Percentiles rank a stretch among this genome's conserved stretches.
Conservation (phyloP, 2,113 vertebrate genomes). For the Esox niger region DNA sequence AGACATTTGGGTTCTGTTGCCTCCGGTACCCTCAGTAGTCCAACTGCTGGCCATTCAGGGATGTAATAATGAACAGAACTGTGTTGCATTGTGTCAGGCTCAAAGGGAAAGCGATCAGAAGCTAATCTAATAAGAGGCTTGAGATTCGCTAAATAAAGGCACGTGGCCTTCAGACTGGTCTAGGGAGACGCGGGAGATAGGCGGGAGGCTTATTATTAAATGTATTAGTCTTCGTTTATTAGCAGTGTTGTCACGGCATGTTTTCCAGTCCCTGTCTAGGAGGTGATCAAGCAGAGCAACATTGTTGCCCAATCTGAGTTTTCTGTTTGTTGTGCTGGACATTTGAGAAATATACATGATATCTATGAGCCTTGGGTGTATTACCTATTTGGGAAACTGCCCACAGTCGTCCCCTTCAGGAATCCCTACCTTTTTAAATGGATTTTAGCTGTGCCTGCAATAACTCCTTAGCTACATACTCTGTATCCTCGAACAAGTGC, state of each 20-base stretch:
- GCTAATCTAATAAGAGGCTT: slow-evolving; percentile 53
- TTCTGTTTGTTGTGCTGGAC: too few species aligned
- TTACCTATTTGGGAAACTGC: too few species aligned
- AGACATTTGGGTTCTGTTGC: slow-evolving; percentile 43
- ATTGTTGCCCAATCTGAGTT: slow-evolving; percentile 7
- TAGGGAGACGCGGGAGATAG: not conserved
- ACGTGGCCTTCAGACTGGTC: slow-evolving; percentile 24
- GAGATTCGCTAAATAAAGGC: slow-evolving; percentile 17
- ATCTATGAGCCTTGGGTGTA: too few species aligned
- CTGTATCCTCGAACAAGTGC: too few species aligned
- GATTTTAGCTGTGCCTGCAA: too few species aligned
- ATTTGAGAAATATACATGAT: too few species aligned
- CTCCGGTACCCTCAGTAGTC: slow-evolving; percentile 40
- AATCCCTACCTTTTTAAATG: too few species aligned
- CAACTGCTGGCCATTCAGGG: slow-evolving; percentile 21
- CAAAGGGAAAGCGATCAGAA: slow-evolving; percentile 42
- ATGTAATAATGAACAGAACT: slow-evolving; percentile 39
- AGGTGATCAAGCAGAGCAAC: not conserved
- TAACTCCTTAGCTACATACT: too few species aligned
- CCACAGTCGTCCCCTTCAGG: too few species aligned
- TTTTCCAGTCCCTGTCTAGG: too few species aligned
- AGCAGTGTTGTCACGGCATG: not conserved
- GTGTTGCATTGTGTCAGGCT: slow-evolving; percentile 34
- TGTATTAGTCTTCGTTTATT: slow-evolving; percentile 6
- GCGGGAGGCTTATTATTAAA: slow-evolving; percentile 21